phyloP scores from a whole-genome alignment of 2,888 invertebrate genomes.

The Amaurobius ferox region DNA sequence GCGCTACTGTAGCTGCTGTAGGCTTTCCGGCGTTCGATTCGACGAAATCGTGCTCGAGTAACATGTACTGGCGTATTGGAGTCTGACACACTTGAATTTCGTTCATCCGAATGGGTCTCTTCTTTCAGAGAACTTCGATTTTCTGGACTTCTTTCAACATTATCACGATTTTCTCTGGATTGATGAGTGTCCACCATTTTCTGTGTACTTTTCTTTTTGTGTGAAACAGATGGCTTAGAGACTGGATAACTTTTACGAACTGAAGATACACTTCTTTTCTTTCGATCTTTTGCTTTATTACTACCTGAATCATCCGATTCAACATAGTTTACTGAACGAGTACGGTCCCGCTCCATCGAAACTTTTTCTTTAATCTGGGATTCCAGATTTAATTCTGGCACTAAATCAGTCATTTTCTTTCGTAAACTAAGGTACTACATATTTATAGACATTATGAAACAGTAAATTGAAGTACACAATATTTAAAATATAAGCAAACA shows the following conservation, averaged over 20 bases:
- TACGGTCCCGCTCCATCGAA: constrained; percentile 14
- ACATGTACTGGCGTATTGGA: constrained; percentile 34
- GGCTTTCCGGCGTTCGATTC: not conserved
- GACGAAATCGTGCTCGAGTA: constrained; percentile 4
- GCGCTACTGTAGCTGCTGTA: constrained; percentile 31
- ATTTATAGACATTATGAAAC: too few relatives aligned
- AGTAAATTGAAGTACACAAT: too few relatives aligned
- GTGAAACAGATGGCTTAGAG: not conserved
- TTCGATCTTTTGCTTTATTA: not conserved
- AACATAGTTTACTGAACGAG: constrained; percentile 17
- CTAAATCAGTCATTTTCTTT: too few relatives aligned
- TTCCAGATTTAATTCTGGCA: too few relatives aligned
- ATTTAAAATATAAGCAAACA: too few relatives aligned
- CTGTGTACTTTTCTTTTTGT: not conserved
- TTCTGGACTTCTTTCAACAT: not conserved
- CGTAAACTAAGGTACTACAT: too few relatives aligned
- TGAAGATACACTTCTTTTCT: not conserved
- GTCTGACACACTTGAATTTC: constrained; percentile 42
- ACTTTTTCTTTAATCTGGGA: not conserved
- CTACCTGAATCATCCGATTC: constrained; percentile 23
- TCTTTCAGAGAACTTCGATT: not conserved
- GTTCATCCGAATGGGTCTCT: constrained; percentile 35
- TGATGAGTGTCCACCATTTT: not conserved
- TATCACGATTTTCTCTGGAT: not conserved
- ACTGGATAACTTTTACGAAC: too few relatives aligned